Evolutionary conservation across 2,797 vertebrate genomes (phyloP), one percentile per base, ranked within the genome.

Genomic region (Myoxocephalus aenaeus): DNA sequence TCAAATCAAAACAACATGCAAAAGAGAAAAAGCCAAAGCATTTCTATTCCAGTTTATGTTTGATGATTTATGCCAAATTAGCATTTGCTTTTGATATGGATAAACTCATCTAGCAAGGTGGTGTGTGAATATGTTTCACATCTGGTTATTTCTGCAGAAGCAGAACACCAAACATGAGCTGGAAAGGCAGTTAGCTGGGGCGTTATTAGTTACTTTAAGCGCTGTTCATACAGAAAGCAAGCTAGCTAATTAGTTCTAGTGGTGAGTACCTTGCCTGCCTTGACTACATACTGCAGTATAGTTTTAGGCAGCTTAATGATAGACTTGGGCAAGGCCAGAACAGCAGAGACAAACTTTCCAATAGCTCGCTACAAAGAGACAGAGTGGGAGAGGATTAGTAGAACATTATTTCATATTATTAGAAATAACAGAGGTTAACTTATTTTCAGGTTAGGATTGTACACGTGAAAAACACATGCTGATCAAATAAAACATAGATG

Each of bases 271-370:
- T 99, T 99, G 93, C 96, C 96, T 95, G 97, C 97, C 96, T 96
- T 99, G 92, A 99, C 96, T 95, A 98, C 94, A 96, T 97, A 99
- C 88, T 99, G 98, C 92, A 99, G 97, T 89, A 99, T 95, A 94
- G 98, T 98, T 99, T 98, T 99, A 93, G 98, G 98, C 90, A 99
- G 97, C 95, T 97, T 99, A 96, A 99, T 96, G 95, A 99, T 88
- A 96, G 98, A 99, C 95, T 95, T 98, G 94, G 98, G 98, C 94
- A 99, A 96, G 96, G 98, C 98, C 96, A 99, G 94, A 93, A 99
- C 92, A 87, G 98, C 98, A 83, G 97, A 98, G 82, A 96, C 96
- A 97, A 99, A 99, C 95, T 98, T 99, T 94, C 97, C 96, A 92
- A 99, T 97, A 91, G 98, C 98, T 96, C 97, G 97, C 98, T 99